phyloP scores from a whole-genome alignment of 2,113 vertebrate genomes.

The Osmerus mordax region DNA sequence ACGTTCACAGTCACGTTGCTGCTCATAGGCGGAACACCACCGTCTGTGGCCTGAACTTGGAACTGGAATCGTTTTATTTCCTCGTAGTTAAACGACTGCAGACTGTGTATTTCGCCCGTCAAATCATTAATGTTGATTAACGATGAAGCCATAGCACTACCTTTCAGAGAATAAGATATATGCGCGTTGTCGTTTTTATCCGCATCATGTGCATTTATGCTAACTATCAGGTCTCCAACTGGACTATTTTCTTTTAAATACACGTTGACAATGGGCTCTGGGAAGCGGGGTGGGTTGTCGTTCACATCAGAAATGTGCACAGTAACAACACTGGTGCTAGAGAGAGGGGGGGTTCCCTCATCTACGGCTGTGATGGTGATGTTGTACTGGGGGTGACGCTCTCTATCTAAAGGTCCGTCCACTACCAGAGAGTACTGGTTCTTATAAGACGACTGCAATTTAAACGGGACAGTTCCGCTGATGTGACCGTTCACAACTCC shows the following conservation, averaged over 20 bases:
- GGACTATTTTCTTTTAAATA: slow-evolving; percentile 1
- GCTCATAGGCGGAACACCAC: slow-evolving; percentile 69
- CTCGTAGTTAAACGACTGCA: slow-evolving; percentile 77
- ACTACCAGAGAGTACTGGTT: slow-evolving; percentile 27
- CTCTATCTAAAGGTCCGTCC: slow-evolving; percentile 42
- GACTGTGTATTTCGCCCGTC: slow-evolving; percentile 69
- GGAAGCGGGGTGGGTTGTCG: background rate
- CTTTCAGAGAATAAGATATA: background rate
- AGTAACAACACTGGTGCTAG: background rate
- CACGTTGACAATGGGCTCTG: background rate
- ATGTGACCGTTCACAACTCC: background rate
- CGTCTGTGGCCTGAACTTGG: slow-evolving; percentile 73
- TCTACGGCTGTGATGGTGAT: slow-evolving; percentile 4
- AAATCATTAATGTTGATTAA: background rate
- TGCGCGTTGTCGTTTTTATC: background rate
- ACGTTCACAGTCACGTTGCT: slow-evolving; percentile 61
- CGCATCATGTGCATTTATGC: background rate
- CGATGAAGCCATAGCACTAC: background rate
- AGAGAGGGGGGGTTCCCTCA: slow-evolving; percentile 5
- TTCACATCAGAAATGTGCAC: slow-evolving; percentile 5
- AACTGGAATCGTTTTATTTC: slow-evolving; percentile 67
- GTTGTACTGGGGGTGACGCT: slow-evolving; percentile 9
- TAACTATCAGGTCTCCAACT: background rate
- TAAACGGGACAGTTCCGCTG: slow-evolving; percentile 5
- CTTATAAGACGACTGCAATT: slow-evolving; percentile 15